A percentile compares a stretch with the other conserved stretches of the same genome.
Evolutionary conservation across 2,797 vertebrate genomes (phyloP).

Genomic region (Chaenodraco wilsoni): DNA sequence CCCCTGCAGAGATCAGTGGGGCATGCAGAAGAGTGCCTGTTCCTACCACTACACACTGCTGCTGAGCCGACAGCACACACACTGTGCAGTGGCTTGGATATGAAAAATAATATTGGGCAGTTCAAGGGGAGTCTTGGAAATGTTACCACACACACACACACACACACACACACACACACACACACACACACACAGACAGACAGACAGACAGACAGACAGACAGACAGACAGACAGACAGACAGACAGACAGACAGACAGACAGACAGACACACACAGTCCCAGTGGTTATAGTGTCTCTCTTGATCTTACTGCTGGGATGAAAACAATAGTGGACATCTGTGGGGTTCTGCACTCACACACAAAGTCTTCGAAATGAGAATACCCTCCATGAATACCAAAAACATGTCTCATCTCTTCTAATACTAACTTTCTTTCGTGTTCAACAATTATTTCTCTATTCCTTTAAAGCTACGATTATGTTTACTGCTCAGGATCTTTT

Average conservation of each 20-base stretch:
- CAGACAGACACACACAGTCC: constrained; percentile 1
- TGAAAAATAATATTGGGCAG: constrained; percentile 64
- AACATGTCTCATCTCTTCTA: constrained; percentile 26
- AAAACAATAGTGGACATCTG: constrained; percentile 49
- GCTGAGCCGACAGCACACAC: constrained; percentile 66
- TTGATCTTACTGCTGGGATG: constrained; percentile 35
- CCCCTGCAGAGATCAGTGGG: constrained; percentile 69
- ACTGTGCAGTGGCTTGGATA: constrained; percentile 64
- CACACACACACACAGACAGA: constrained; percentile 23
- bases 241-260: constrained; percentile 12
- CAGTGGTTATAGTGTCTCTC: constrained; percentile 36
- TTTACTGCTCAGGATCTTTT: constrained; percentile 12
- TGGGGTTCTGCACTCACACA: constrained; percentile 12
- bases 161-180: constrained; percentile 23
- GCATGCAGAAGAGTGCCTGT: constrained; percentile 60
- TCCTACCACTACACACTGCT: constrained; percentile 56
- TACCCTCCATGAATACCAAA: constrained; percentile 12
- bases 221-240: constrained; percentile 25
- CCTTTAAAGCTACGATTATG: constrained; percentile 44
- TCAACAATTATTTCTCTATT: constrained; percentile 8
- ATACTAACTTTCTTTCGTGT: constrained; percentile 10
- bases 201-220: constrained; percentile 18
- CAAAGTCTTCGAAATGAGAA: background rate
- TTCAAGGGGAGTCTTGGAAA: constrained; percentile 42
- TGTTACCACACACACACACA: constrained; percentile 9